These are phyloP conservation scores for Anadara kagoshimensis DNA, from an alignment of 1,140 invertebrate genomes.

Conservation along the genomic window DNA sequence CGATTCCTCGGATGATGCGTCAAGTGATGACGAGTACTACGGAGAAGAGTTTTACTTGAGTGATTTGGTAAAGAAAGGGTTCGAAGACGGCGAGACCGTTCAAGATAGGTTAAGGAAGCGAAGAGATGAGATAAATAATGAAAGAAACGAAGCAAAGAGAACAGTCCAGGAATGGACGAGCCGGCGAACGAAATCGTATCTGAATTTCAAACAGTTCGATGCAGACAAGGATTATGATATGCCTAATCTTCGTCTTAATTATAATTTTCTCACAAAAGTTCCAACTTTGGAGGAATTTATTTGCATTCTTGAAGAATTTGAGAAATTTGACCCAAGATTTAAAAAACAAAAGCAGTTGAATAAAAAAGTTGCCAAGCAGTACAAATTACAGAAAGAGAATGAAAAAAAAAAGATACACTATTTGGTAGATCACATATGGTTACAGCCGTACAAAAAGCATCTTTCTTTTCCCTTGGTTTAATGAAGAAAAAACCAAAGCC, in stretches of 20 bases:
- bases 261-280: slow-evolving; percentile 4
- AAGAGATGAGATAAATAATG: background rate
- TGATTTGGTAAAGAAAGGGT: background rate
- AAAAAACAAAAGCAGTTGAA: slow-evolving; percentile 19
- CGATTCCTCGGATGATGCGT: background rate
- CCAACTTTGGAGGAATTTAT: slow-evolving; percentile 36
- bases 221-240: background rate
- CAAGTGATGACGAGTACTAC: background rate
- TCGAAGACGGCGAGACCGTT: background rate
- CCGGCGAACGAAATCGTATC: background rate
- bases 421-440: too few species aligned
- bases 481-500: too few species aligned
- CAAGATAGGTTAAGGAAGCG: background rate
- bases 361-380: slow-evolving; percentile 24
- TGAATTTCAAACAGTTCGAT: background rate
- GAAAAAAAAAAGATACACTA: background rate
- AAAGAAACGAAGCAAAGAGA: slow-evolving; percentile 5
- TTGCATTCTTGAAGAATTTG: slow-evolving; percentile 23
- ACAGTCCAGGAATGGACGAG: background rate
- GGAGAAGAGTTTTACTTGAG: slow-evolving; percentile 24
- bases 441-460: too few species aligned
- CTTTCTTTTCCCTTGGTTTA: too few species aligned
- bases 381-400: slow-evolving; percentile 23
- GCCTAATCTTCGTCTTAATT: background rate
- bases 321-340: slow-evolving; percentile 24